Base-by-base conservation (phyloP, 2,888 invertebrate species). In the Synanthedon myopaeformis region DNA sequence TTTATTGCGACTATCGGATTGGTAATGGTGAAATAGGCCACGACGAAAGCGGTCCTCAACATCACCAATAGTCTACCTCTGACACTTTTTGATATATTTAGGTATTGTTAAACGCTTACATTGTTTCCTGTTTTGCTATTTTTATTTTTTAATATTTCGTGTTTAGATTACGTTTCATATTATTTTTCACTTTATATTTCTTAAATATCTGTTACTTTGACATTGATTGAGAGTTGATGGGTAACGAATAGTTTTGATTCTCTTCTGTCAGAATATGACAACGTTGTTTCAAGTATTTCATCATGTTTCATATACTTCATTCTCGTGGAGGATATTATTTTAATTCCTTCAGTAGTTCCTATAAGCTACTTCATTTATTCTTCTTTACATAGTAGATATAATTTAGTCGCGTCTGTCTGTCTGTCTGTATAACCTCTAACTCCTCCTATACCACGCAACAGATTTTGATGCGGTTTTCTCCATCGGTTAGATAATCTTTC, bases 11-110 rank as follows among this genome's bases (percentile, higher is more conserved):
- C 64, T 1, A 82, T 65, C 0, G 83, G 84, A 53, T 67, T 77
- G 0, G 79, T 79, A 58, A 85, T 76, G 70, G 69, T 77, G 58
- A 85, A 69, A 56, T 80, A 82, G 52, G 81, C 79, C 49, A 76
- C 76, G 3, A 82, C 65, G 48, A 82, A 70, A 1, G 79, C 77
- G 61, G 75, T 79, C 61, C 63, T 79, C 63, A 82, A 74, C 82
- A 85, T 81, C 62, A 79, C 80, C 74, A 66, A 54, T 23, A 76
- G 56, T 50, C 79, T 57, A 53, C 67, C 69, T 62, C 66, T 62
- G 53, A 69, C 66, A 69, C 64, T 70, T 65, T 70, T 60, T 78
- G 23, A 81, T 79, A 64, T 56, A 69, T 66, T 4, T 12, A 49
- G 11, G 6, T 17, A 17, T 51, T 52, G 51, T 53, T 56, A 28